A percentile compares a stretch with the other conserved stretches of the same genome.
Conservation (phyloP, 2,113 vertebrate species). For the Barnardius zonarius region DNA sequence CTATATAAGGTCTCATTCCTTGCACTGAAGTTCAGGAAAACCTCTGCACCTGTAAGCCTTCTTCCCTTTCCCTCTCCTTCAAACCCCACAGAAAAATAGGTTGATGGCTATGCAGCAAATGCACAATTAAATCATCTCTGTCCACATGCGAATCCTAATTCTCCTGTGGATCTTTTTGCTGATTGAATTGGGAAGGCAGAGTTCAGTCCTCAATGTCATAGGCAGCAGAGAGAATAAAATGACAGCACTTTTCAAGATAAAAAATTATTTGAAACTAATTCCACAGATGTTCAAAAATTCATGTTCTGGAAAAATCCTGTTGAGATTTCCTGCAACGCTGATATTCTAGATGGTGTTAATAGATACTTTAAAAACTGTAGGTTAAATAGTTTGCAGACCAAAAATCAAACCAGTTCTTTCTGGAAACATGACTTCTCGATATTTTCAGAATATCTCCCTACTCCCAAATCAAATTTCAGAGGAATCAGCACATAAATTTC, state of each 20-base stretch:
- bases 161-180: neutral
- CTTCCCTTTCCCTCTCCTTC: neutral
- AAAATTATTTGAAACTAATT: neutral
- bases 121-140: neutral
- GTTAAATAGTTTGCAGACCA: neutral
- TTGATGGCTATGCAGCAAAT: fast-evolving
- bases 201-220: neutral
- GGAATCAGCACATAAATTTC: neutral
- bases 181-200: constrained; percentile 18
- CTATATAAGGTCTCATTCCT: neutral
- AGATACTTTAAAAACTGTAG: neutral
- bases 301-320: neutral
- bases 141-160: neutral
- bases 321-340: neutral
- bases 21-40: neutral
- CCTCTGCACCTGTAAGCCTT: neutral
- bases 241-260: neutral
- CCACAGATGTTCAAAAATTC: neutral
- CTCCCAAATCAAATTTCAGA: neutral
- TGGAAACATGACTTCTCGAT: neutral
- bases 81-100: neutral
- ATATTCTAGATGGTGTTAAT: neutral
- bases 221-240: neutral
- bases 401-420: neutral
- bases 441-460: neutral